phyloP scores from a whole-genome alignment of 2,797 vertebrate genomes.

The Peromyscus aztecus region DNA sequence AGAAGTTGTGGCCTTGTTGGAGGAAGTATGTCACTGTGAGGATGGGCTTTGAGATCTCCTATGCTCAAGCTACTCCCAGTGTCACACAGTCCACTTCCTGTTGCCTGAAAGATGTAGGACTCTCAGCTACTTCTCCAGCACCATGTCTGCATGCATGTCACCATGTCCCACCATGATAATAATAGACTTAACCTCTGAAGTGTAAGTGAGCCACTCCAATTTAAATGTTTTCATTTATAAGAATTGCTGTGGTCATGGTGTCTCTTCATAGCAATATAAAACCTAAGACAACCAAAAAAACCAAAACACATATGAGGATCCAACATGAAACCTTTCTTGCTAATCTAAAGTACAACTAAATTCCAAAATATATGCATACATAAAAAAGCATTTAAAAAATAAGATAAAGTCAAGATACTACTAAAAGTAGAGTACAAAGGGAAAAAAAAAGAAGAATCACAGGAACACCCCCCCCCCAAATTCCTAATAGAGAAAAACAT shows the following conservation, averaged over 20 bases:
- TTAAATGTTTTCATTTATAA: background rate
- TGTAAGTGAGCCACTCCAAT: background rate
- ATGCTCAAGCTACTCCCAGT: background rate
- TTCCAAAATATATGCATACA: background rate
- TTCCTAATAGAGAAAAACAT: background rate
- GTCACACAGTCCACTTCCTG: background rate
- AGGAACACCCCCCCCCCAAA: background rate
- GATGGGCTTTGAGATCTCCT: background rate
- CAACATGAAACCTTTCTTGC: background rate
- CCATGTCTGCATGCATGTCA: background rate
- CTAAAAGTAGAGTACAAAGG: background rate
- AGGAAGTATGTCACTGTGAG: background rate
- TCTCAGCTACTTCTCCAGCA: background rate
- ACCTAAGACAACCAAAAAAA: background rate
- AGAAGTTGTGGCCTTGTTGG: background rate
- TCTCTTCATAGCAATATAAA: background rate
- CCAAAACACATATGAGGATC: background rate
- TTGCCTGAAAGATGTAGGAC: background rate
- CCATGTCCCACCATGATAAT: background rate
- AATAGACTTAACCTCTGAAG: background rate
- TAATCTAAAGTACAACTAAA: background rate
- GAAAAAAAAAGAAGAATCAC: background rate
- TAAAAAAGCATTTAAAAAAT: background rate
- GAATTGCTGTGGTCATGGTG: background rate
- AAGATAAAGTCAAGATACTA: background rate